Evolutionary conservation across 2,113 vertebrate species (phyloP), one percentile per base, ranked within the genome.

Genomic region (Orthochromis malagaraziensis): DNA sequence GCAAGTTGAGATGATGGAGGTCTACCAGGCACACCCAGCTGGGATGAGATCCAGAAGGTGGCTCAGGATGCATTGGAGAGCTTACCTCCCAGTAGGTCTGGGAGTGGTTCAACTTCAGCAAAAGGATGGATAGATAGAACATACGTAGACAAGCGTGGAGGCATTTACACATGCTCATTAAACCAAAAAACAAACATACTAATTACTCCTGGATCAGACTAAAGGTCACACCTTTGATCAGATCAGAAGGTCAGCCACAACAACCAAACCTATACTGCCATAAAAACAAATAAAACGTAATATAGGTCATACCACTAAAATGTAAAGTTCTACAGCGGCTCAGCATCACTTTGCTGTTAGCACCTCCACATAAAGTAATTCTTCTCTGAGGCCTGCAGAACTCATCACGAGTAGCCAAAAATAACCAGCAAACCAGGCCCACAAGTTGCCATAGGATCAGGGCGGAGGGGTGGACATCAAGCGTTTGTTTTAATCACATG

Each of bases 401-500:
- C 70, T 89, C 85, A 83, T 83, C 87, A 81, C 26, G 35, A 87
- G 81, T 2, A 7, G 51, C 80, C 55, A 73, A 85, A 93, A 88
- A 93, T 90, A 93, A 63, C 84, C 86, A 85, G 35, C 73, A 79
- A 87, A 86, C 86, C 84, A 84, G 75, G 87, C 83, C 86, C 88
- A 77, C 90, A 29, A 16, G 90, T 93, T 91, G 81, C 85, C 88
- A 90, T 89, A 85, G 82, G 77, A 87, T 83, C 79, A 63, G 75
- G 75, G 84, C 63, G 47, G 77, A 19, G 84, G 24, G 58, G 31
- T 47, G 84, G 82, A 83, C 53, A 84, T 83, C 42, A 42, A 45
- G 70, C 60, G n/a, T 73, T 88, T 84, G 88, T 82, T 88, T 79
- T 84, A 92, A 86, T 93, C 90, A 88, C 85, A 82, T 79, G 85